Base-by-base conservation (phyloP, 2,888 invertebrate species). In the Rosalia funebris region DNA sequence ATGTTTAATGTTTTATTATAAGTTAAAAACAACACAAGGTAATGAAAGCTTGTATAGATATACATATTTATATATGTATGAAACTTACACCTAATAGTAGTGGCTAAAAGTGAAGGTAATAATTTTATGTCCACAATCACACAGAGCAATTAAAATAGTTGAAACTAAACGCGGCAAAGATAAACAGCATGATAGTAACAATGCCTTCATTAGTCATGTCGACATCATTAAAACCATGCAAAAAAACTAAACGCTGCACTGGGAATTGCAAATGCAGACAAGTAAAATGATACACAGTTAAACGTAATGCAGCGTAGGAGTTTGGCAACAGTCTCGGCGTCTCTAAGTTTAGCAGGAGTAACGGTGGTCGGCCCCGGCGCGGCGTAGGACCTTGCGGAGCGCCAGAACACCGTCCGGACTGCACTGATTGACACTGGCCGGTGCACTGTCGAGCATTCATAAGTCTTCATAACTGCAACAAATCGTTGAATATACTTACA, bases 401-500 rank as follows among this genome's bases (percentile, higher is more conserved):
- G n/a, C n/a, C n/a, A n/a, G n/a, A n/a, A n/a, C n/a, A n/a, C n/a
- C n/a, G n/a, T n/a, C n/a, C n/a, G n/a, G n/a, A n/a, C n/a, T n/a
- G n/a, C n/a, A n/a, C n/a, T n/a, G 57, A 63, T 60, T 65, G 66
- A 61, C 66, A 57, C 32, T 17, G 42, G 47, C 66, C 44, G 53
- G 58, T 63, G 68, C 57, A 63, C 62, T 65, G 68, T 70, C 67
- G 63, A 42, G 55, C 63, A 62, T 60, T 69, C 71, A 70, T 69
- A 69, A 69, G 56, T 70, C 69, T 63, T 66, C 69, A 69, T 70
- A 73, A 71, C 57, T 61, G 66, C 69, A 69, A 69, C 72, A 71
- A 73, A 73, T 70, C 69, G 71, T 64, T 65, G 65, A 62, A 63
- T 69, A 62, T 62, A 62, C 61, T 62, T 66, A 60, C 58, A 63